Evolutionary conservation across 2,888 invertebrate genomes (phyloP).

Genomic region (Meliscaeva auricollis): DNA sequence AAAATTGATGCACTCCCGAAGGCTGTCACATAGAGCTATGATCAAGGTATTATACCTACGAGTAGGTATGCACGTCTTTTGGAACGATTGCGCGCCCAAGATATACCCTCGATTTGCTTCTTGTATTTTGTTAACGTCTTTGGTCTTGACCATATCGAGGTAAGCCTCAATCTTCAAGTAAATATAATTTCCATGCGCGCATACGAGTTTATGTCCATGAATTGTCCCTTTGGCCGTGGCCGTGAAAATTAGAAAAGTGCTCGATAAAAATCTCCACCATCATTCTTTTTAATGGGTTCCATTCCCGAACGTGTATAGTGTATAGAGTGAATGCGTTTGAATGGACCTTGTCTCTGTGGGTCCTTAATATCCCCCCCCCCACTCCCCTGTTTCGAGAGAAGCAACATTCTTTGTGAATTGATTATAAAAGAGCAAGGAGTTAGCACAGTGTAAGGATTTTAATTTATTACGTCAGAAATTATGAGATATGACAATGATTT

Average conservation of each 20-base stretch:
- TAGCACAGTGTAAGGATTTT: slow-evolving; percentile 60
- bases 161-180: neutral
- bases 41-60: too few relatives aligned
- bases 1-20: slow-evolving; percentile 72
- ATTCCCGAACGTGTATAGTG: slow-evolving; percentile 10
- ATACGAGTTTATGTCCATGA: neutral
- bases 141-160: neutral
- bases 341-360: neutral
- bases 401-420: slow-evolving; percentile 63
- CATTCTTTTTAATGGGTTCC: slow-evolving; percentile 72
- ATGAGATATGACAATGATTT: slow-evolving; percentile 68
- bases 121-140: slow-evolving; percentile 29
- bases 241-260: slow-evolving; percentile 75
- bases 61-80: neutral
- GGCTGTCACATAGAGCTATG: slow-evolving; percentile 63
- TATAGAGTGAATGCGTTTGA: slow-evolving; percentile 5
- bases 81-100: slow-evolving; percentile 42
- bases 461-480: slow-evolving; percentile 73
- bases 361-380: slow-evolving; percentile 7
- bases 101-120: slow-evolving; percentile 40
- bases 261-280: slow-evolving; percentile 74
- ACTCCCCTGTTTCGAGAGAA: neutral
- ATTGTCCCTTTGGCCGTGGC: slow-evolving; percentile 47
- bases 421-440: slow-evolving; percentile 68
- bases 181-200: slow-evolving; percentile 48